These are phyloP conservation scores for Podarcis siculus DNA, from an alignment of 2,797 vertebrate genomes.

Conservation along the genomic window DNA sequence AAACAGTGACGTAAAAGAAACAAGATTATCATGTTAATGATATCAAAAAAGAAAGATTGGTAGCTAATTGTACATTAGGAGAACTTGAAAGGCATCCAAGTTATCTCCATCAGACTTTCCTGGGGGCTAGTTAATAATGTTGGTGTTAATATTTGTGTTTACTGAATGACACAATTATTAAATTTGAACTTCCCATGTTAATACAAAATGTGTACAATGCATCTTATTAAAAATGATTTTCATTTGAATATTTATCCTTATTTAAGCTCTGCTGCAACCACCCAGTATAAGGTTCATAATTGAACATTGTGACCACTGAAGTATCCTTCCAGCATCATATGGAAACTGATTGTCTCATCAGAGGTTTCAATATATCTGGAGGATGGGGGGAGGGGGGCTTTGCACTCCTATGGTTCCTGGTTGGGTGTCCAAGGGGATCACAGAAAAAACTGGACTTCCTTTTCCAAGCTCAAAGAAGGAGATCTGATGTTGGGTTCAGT, in stretches of 20 bases:
- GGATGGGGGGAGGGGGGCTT: neutral
- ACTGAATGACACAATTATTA: neutral
- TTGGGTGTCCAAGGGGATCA: no score
- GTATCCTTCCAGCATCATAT: neutral
- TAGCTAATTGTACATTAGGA: conserved; percentile 38
- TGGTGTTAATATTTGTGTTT: conserved; percentile 24
- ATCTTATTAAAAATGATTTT: neutral
- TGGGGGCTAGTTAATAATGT: conserved; percentile 26
- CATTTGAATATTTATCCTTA: neutral
- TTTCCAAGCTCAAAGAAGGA: no score
- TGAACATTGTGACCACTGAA: neutral
- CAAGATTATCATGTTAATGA: conserved; percentile 26
- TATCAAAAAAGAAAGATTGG: conserved; percentile 29
- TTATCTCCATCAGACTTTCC: conserved; percentile 32
- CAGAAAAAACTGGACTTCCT: no score
- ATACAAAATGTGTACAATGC: neutral
- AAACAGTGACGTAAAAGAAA: conserved; percentile 24
- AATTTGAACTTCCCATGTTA: neutral
- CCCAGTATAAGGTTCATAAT: neutral
- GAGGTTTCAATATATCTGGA: neutral
- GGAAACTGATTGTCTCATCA: neutral
- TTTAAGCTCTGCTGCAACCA: neutral
- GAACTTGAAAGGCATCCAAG: neutral
- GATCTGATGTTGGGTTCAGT: no score
- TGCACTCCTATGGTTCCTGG: neutral